A percentile compares a stretch with the other conserved stretches of the same genome.
These are phyloP conservation scores for Macropus fuliginosus DNA, from an alignment of 2,797 vertebrate species.

Conservation along the genomic window DNA sequence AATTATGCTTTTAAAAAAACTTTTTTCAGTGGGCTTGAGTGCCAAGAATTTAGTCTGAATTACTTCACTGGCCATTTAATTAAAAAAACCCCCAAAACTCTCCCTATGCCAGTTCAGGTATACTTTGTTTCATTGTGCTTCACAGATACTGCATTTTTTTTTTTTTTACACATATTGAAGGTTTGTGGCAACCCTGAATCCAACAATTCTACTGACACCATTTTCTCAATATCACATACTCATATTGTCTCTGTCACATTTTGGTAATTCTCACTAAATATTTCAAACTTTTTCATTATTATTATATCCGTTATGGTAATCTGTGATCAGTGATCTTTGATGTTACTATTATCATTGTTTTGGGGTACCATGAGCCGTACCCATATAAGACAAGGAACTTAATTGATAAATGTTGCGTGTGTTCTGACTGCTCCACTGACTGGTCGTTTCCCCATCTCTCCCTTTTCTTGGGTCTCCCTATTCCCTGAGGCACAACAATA, in stretches of 20 bases:
- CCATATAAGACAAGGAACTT: neutral
- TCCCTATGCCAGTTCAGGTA: neutral
- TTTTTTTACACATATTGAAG: neutral
- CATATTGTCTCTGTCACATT: neutral
- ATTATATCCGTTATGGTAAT: neutral
- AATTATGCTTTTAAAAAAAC: slow-evolving; percentile 7
- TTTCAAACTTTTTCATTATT: neutral
- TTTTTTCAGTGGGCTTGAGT: slow-evolving; percentile 25
- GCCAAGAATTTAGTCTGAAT: neutral
- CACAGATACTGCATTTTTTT: neutral
- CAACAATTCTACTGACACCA: neutral
- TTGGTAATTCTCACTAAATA: neutral
- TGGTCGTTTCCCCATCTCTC: neutral
- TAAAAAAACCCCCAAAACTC: neutral
- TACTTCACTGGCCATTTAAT: neutral
- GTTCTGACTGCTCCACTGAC: neutral
- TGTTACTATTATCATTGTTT: neutral
- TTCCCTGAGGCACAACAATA: neutral
- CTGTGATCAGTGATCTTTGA: neutral
- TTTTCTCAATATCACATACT: neutral
- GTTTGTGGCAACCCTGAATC: neutral
- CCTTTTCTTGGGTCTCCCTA: neutral
- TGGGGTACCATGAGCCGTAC: neutral
- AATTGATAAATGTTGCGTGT: neutral
- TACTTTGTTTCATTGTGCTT: neutral